phyloP scores from a whole-genome alignment of 2,888 invertebrate genomes.

The Bellardia pandia region DNA sequence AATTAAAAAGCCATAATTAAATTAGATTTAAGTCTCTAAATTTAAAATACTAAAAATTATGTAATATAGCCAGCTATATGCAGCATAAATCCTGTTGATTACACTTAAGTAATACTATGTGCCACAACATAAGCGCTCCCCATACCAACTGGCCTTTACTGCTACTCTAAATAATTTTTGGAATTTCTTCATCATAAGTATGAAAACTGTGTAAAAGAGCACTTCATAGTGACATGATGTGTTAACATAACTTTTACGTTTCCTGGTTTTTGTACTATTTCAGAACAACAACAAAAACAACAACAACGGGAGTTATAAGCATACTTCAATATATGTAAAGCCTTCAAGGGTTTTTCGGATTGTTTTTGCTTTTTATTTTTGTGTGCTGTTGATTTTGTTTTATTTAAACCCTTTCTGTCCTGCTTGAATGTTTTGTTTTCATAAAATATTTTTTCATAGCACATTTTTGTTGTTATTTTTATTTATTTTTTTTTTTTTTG shows the following conservation, averaged over 20 bases:
- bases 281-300: neutral
- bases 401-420: constrained; percentile 12
- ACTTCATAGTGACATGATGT: constrained; percentile 42
- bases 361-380: constrained; percentile 12
- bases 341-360: constrained; percentile 18
- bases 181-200: neutral
- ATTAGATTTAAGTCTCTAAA: neutral
- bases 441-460: constrained; percentile 20
- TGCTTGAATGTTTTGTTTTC: neutral
- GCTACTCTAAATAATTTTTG: neutral
- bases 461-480: constrained; percentile 4
- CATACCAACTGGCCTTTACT: neutral
- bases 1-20: too few relatives aligned
- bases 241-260: constrained; percentile 23
- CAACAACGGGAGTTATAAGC: constrained; percentile 21
- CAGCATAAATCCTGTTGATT: neutral
- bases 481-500: too few relatives aligned
- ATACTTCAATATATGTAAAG: constrained; percentile 21
- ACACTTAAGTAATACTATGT: neutral
- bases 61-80: neutral
- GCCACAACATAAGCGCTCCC: neutral
- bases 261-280: constrained; percentile 4
- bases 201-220: constrained; percentile 10
- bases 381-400: neutral
- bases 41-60: neutral